Base-by-base conservation (phyloP, 64 coral and sea anemone genomes). In the Catalaphyllia jardinei region DNA sequence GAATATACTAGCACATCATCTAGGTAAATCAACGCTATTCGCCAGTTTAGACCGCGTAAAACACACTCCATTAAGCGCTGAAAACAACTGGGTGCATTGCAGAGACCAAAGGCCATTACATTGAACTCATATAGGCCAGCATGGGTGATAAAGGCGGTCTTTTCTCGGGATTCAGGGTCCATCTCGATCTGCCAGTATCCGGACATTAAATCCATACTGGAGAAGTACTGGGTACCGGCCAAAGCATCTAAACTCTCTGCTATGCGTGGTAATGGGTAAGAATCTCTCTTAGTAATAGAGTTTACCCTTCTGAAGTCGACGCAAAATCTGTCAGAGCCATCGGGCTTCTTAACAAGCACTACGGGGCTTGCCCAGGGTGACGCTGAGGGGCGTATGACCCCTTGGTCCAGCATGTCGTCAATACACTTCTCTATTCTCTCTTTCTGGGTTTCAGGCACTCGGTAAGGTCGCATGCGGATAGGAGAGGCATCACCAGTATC, bases 111-210 rank as follows among this genome's bases (percentile, higher is more conserved):
- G 4, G 79, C 60, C 79, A 91, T 31, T 1, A 76, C 79, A 22
- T 73, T 65, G 72, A 81, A 91, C 29, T 91, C 31, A 12, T 62
- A 91, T 11, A 83, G n/a, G 17, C 77, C 89, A 35, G 64, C 31
- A 57, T 78, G 52, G 1, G 76, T 80, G 24, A 46, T 17, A 55
- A 91, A 91, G 71, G 78, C 89, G 13, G 89, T 79, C 4, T 79
- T 82, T 30, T 83, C 78, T 57, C 55, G 67, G 7, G 77, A 59
- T 1, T 71, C 33, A 0, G 60, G 67, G 28, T 22, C 24, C 6
- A 91, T 9, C 31, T 86, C 67, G 0, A 93, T 78, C 35, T 88
- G 91, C 91, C 91, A 88, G 24, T 80, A 93, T 17, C 91, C 91
- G 1, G 38, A 69, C 22, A 38, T 31, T 11, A 93, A 31, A 81